Base-by-base conservation (phyloP, 2,113 vertebrate genomes). In the Brienomyrus brachyistius region DNA sequence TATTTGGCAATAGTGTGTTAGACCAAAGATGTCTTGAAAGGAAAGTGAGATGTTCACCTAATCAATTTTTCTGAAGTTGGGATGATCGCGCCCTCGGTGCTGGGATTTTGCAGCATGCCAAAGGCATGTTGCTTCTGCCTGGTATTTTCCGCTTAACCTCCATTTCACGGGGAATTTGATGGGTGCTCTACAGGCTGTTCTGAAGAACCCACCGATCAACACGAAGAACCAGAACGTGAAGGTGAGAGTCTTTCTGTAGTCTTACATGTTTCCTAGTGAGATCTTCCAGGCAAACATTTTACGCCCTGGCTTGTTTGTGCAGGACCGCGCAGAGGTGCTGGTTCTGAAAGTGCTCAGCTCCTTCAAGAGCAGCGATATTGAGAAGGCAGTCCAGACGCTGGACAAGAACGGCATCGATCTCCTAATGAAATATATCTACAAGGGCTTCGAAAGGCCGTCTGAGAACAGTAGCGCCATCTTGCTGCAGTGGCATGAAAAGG, bases 361-460 rank as follows among this genome's bases (percentile, higher is more conserved):
- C 89, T 99, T 99, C 91, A 99, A 99, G 94, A 97, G 97, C 92
- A 97, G 97, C 0, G 98, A 99, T 89, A 98, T 99, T 0, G 98
- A 99, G 94, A 99, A 98, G 91, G 98, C 95, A 0, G 98, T 99
- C 88, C 98, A 99, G 93, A 97, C 98, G 0, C 95, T 99, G 91
- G 98, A 99, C 93, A 98, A 98, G 94, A 98, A 97, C 0, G 95
- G 96, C 0, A 96, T 99, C 17, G 98, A 99, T 94, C 97, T 99
- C 90, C 95, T 99, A 56, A 99, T 99, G 98, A 99, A 99, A 93
- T 99, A 99, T 94, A 99, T 99, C 95, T 99, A 99, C 96, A 99
- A 99, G 94, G 98, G 98, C 92, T 99, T 99, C 8, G 98, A 99
- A 94, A 97, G 94, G 90, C 98, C 98, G 1, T 98, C 98, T 0